Conservation (phyloP, 1,140 invertebrate genomes). For the Acromyrmex heyeri region DNA sequence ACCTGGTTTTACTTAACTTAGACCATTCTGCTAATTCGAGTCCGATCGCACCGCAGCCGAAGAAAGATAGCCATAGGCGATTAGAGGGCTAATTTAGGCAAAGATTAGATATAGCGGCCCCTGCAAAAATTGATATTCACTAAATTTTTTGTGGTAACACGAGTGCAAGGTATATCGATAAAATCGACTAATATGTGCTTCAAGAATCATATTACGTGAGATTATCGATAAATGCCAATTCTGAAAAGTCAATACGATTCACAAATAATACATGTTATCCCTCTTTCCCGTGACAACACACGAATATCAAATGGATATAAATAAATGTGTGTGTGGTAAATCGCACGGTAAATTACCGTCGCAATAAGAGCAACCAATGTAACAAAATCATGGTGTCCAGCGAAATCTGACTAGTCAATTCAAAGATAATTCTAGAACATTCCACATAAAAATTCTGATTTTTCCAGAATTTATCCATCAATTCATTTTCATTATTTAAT, state of each 20-base stretch:
- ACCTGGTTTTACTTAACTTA: constrained; percentile 66
- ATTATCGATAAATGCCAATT: constrained; percentile 47
- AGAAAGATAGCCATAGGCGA: constrained; percentile 77
- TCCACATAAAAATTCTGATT: too few species aligned
- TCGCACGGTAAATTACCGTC: constrained; percentile 25
- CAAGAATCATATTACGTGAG: constrained; percentile 15
- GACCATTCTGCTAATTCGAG: constrained; percentile 69
- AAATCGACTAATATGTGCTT: constrained; percentile 57
- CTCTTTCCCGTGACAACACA: constrained; percentile 55
- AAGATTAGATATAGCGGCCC: constrained; percentile 76
- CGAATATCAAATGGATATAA: constrained; percentile 38
- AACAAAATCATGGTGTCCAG: not conserved
- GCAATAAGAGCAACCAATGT: constrained; percentile 46
- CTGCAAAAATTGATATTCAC: constrained; percentile 77
- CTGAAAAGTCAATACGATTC: constrained; percentile 55
- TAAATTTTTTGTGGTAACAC: constrained; percentile 61
- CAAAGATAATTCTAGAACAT: too few species aligned
- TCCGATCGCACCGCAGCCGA: constrained; percentile 66
- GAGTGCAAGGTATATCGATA: constrained; percentile 34
- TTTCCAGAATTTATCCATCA: too few species aligned
- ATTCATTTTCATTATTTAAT: too few species aligned
- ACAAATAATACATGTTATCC: constrained; percentile 71
- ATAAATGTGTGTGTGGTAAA: constrained; percentile 39
- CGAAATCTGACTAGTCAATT: too few species aligned
- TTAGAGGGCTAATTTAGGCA: constrained; percentile 77